These are phyloP conservation scores for Hypomecis punctinalis DNA, from an alignment of 2,888 invertebrate species.

Conservation along the genomic window DNA sequence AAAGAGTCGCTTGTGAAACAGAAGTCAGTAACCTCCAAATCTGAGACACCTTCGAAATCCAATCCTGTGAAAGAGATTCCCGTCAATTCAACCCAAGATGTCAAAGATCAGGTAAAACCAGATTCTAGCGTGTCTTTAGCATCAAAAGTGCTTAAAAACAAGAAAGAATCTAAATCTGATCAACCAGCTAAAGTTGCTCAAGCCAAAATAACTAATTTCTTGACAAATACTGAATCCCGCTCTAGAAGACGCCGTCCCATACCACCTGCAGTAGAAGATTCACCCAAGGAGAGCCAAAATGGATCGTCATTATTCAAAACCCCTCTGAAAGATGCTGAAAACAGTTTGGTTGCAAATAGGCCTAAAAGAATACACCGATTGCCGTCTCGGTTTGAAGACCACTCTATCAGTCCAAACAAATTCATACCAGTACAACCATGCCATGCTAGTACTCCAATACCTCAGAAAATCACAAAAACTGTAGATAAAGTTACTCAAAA, in stretches of 20 bases:
- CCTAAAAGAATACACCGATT: constrained; percentile 69
- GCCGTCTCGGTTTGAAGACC: constrained; percentile 71
- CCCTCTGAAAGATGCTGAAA: constrained; percentile 53
- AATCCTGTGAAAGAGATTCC: background rate
- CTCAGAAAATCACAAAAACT: constrained; percentile 44
- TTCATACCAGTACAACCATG: constrained; percentile 65
- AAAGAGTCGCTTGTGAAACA: constrained; percentile 39
- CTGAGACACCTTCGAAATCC: constrained; percentile 2
- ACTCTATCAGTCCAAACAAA: constrained; percentile 69
- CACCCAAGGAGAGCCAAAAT: constrained; percentile 17
- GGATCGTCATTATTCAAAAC: constrained; percentile 56
- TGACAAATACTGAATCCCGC: constrained; percentile 29
- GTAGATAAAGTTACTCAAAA: constrained; percentile 10
- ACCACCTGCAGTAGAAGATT: constrained; percentile 23
- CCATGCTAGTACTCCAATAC: constrained; percentile 70
- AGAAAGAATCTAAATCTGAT: constrained; percentile 6
- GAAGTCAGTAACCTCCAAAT: constrained; percentile 6
- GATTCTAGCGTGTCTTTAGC: background rate
- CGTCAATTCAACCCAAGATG: background rate
- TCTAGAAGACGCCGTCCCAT: constrained; percentile 22
- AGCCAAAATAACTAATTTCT: constrained; percentile 25
- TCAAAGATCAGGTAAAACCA: background rate
- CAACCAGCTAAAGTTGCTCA: constrained; percentile 14
- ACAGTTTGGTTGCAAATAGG: constrained; percentile 57
- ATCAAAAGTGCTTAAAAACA: constrained; percentile 28